Evolutionary conservation across 2,888 invertebrate species (phyloP).

Genomic region (Phania funesta): DNA sequence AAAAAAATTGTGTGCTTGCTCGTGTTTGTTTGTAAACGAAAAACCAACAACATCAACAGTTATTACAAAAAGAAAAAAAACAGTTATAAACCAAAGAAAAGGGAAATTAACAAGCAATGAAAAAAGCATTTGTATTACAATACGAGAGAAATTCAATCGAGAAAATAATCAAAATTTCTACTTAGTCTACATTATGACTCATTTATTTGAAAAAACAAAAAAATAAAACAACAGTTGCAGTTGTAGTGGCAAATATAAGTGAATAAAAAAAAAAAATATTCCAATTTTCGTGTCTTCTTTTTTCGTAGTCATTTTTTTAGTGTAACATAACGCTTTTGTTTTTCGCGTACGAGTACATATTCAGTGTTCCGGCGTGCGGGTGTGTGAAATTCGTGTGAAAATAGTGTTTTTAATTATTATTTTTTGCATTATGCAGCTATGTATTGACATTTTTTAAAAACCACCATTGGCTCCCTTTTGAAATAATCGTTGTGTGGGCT

Average conservation of each 20-base stretch:
- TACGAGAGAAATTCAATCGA: neutral
- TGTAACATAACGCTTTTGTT: neutral
- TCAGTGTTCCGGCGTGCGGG: neutral
- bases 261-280: neutral
- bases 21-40: conserved; percentile 68
- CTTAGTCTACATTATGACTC: conserved; percentile 45
- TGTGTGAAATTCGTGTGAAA: neutral
- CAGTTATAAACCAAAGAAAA: conserved; percentile 13
- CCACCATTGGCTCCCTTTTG: neutral
- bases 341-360: neutral
- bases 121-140: neutral
- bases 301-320: neutral
- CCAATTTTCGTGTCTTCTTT: neutral
- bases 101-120: neutral
- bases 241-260: neutral
- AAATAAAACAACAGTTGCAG: neutral
- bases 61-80: conserved; percentile 2
- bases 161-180: neutral
- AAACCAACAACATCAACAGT: conserved; percentile 7
- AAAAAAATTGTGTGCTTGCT: conserved; percentile 76
- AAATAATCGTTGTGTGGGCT: conserved; percentile 2
- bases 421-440: neutral
- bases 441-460: neutral
- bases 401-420: conserved; percentile 8
- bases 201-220: conserved; percentile 27